Evolutionary conservation across 2,888 invertebrate species (phyloP).

Genomic region (Morpho helenor): DNA sequence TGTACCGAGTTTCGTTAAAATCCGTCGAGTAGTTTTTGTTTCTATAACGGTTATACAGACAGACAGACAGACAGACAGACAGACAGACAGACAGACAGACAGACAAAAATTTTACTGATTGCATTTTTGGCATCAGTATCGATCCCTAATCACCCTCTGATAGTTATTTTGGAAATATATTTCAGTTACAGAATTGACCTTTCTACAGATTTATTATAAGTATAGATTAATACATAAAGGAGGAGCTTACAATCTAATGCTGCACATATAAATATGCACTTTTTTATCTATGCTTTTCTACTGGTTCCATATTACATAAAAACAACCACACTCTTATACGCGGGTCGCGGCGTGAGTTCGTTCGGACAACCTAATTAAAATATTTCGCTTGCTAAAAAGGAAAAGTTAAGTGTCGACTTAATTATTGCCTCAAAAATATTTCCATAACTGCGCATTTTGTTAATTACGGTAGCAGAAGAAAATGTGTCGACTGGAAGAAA

Average conservation of each 20-base stretch:
- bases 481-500: constrained; percentile 24
- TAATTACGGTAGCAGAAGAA: constrained; percentile 19
- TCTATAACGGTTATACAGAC: too few species aligned
- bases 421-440: constrained; percentile 32
- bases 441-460: constrained; percentile 17
- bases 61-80: too few species aligned
- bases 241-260: background rate
- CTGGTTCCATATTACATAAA: constrained; percentile 20
- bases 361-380: constrained; percentile 71
- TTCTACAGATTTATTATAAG: too few species aligned
- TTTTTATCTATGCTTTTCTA: background rate
- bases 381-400: constrained; percentile 59
- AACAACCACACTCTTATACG: constrained; percentile 23
- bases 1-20: too few species aligned
- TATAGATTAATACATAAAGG: too few species aligned
- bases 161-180: too few species aligned
- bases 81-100: too few species aligned
- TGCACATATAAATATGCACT: background rate
- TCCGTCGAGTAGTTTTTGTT: too few species aligned
- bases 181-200: too few species aligned
- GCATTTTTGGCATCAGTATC: too few species aligned
- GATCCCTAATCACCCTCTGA: too few species aligned
- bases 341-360: constrained; percentile 24
- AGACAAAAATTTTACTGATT: too few species aligned
- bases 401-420: constrained; percentile 35